phyloP scores from a whole-genome alignment of 2,113 vertebrate species.

The Loxodonta africana region DNA sequence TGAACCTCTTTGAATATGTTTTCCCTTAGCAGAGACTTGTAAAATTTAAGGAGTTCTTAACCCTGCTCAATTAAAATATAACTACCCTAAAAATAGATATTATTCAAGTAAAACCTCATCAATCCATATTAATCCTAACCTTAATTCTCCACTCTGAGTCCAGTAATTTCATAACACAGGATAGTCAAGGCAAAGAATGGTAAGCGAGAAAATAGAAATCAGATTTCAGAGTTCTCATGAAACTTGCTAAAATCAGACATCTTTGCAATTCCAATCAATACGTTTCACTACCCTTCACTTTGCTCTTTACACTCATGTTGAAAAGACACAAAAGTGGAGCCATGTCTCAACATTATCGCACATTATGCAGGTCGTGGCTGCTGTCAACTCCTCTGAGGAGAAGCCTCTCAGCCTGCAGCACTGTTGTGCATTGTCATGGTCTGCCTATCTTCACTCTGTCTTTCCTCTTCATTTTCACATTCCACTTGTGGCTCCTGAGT shows the following conservation, averaged over 20 bases:
- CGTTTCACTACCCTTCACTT: neutral
- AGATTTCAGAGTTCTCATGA: neutral
- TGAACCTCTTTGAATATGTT: neutral
- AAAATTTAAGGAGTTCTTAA: neutral
- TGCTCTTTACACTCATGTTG: neutral
- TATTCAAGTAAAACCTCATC: conserved; percentile 20
- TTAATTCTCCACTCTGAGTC: neutral
- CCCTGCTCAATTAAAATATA: neutral
- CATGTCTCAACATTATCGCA: neutral
- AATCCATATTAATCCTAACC: neutral
- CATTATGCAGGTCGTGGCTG: neutral
- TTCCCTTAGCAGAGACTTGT: neutral
- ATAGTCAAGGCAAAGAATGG: neutral
- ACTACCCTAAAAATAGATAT: neutral
- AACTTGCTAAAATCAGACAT: conserved; percentile 8
- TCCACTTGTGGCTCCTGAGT: neutral
- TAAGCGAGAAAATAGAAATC: conserved; percentile 6
- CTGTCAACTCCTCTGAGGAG: neutral
- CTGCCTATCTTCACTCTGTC: neutral
- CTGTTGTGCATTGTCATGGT: neutral
- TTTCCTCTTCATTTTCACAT: conserved; percentile 46
- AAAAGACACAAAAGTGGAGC: neutral
- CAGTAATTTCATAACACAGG: neutral
- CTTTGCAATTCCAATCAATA: neutral
- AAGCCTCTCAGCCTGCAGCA: neutral